Evolutionary conservation across 2,797 vertebrate genomes (phyloP).

Genomic region (Zalophus californianus): DNA sequence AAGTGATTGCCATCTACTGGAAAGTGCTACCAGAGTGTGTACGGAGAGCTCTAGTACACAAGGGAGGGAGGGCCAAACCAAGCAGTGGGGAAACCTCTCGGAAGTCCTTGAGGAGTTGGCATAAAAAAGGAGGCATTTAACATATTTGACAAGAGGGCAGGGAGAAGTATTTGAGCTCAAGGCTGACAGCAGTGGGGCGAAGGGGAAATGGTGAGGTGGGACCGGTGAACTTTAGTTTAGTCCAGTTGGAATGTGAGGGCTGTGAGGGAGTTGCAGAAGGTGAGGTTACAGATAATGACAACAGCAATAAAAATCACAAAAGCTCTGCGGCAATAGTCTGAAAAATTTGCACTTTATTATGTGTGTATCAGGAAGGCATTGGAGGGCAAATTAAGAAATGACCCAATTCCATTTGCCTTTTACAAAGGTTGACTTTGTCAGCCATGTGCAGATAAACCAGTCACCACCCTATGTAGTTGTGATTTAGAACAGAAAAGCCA

Average conservation of each 20-base stretch:
- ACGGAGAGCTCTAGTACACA: not conserved
- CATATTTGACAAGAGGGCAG: not conserved
- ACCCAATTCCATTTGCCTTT: not conserved
- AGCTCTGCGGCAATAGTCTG: fast-evolving
- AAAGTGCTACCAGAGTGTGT: not conserved
- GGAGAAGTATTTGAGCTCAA: not conserved
- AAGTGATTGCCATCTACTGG: not conserved
- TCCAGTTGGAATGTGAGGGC: not conserved
- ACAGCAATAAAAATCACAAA: not conserved
- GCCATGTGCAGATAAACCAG: not conserved
- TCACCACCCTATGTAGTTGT: not conserved
- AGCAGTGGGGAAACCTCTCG: not conserved
- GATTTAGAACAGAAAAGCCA: not conserved
- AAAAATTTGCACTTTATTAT: not conserved
- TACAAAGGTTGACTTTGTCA: not conserved
- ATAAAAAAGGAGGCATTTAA: not conserved
- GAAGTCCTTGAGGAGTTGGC: not conserved
- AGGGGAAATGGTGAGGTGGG: not conserved
- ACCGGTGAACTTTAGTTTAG: not conserved
- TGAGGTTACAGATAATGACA: not conserved
- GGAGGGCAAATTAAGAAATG: not conserved
- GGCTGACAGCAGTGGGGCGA: not conserved
- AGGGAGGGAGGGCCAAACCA: not conserved
- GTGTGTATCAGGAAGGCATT: not conserved
- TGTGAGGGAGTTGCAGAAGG: not conserved